Base-by-base conservation (phyloP, 2,113 vertebrate genomes). In the Hydropotes inermis region DNA sequence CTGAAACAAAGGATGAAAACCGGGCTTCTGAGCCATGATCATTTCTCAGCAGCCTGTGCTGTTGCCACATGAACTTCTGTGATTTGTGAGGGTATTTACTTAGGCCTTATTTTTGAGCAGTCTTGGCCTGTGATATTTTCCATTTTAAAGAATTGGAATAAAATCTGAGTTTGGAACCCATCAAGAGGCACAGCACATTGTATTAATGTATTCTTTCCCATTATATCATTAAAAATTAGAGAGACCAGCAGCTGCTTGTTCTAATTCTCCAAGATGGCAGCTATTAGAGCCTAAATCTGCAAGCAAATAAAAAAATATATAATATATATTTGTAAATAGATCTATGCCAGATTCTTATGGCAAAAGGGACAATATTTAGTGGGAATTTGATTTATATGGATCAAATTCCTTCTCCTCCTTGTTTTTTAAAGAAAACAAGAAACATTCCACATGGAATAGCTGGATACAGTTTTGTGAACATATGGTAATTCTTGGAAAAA, bases 381-480 rank as follows among this genome's bases (percentile, higher is more conserved):
- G 47, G 47, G 39, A 79, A 89, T 85, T 86, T 78, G 74, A 88
- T 36, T 27, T 93, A 50, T 39, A 11, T 36, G 9, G 52, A 82
- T 58, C 50, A 95, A 74, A 54, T 93, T 70, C 15, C 25, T 30
- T 52, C 47, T 27, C 4, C 0, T 94, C 87, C 1, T 94, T 89
- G 19, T 67, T 87, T 93, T 95, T 87, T 52, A 57, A 92, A 84
- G 67, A 94, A 98, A 96, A 84, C 21, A 78, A 91, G 79, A 94
- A 92, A 67, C 2, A 88, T 79, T 17, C 30, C 28, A 33, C 13
- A 55, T 55, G 70, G 47, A 61, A 83, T 30, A 47, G 33, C 39
- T 83, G 58, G 45, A 25, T 81, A 70, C 7, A 83, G 30, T 57
- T 79, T 70, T 55, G n/a, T 55, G 36, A 91, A 43, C 58, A 93